phyloP scores from a whole-genome alignment of 2,797 vertebrate genomes.

The Australoheros facetus region DNA sequence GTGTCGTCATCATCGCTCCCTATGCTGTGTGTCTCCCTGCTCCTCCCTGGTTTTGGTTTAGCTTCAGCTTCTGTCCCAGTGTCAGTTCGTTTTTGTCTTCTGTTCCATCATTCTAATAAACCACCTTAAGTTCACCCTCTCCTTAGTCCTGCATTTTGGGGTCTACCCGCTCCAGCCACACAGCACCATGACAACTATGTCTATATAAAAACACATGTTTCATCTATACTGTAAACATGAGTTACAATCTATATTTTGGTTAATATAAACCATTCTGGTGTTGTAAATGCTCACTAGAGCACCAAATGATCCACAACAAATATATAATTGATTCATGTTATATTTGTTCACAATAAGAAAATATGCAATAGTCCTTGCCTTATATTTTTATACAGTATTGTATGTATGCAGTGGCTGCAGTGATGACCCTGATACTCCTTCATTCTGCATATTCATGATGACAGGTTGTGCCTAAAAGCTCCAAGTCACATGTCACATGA shows the following conservation, averaged over 20 bases:
- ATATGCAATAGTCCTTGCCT: background rate
- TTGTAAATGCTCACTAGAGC: background rate
- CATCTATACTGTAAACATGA: background rate
- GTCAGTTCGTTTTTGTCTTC: too few species aligned
- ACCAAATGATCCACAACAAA: background rate
- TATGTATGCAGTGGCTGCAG: background rate
- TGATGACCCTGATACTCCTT: conserved; percentile 41
- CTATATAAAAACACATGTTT: background rate
- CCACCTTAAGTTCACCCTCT: too few species aligned
- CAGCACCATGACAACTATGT: too few species aligned
- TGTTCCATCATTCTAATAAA: too few species aligned
- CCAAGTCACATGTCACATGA: conserved; percentile 33
- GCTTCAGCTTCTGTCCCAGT: too few species aligned
- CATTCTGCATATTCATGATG: conserved; percentile 57
- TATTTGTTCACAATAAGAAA: background rate
- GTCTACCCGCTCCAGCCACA: too few species aligned
- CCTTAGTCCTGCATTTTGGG: too few species aligned
- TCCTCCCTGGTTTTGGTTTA: too few species aligned
- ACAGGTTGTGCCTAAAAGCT: conserved; percentile 51
- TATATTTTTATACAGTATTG: background rate
- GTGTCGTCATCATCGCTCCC: too few species aligned
- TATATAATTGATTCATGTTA: too few species aligned
- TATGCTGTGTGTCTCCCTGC: too few species aligned
- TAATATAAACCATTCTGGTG: background rate
- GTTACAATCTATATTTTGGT: background rate